Evolutionary conservation across 2,113 vertebrate genomes (phyloP).

Genomic region (Asarcornis scutulata): DNA sequence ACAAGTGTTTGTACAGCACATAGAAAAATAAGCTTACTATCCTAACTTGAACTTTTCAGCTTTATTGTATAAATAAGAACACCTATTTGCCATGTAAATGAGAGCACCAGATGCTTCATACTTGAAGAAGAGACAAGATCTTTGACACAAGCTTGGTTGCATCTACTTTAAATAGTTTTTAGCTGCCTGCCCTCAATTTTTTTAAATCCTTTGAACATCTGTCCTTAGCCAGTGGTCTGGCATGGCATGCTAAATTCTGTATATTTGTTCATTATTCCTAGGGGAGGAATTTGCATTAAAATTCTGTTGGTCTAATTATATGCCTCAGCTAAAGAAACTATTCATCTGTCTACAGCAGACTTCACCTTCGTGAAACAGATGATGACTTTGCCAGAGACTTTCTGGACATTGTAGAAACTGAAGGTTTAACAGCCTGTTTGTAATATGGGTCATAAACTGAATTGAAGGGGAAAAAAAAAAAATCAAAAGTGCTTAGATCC

Average conservation of each 20-base stretch:
- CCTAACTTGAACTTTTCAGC: neutral
- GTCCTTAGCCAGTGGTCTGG: neutral
- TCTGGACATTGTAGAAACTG: constrained; percentile 26
- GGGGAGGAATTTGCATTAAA: constrained; percentile 34
- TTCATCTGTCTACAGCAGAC: constrained; percentile 36
- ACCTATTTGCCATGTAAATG: constrained; percentile 1
- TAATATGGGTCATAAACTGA: constrained; percentile 46
- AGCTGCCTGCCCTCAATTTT: neutral
- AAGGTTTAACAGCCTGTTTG: constrained; percentile 40
- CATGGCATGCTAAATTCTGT: neutral
- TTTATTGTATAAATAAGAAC: neutral
- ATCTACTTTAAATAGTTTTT: constrained; percentile 13
- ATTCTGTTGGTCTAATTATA: constrained; percentile 52
- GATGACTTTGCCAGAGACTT: constrained; percentile 60
- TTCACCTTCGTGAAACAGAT: constrained; percentile 54
- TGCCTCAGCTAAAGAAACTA: constrained; percentile 35
- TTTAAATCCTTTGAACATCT: constrained; percentile 33
- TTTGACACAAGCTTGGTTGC: neutral
- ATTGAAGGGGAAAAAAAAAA: neutral
- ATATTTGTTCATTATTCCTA: constrained; percentile 43
- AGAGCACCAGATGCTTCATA: neutral
- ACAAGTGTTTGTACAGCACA: neutral
- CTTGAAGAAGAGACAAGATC: neutral
- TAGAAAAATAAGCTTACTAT: neutral
- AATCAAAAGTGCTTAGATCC: neutral